Percentiles rank a stretch among this genome's conserved stretches.
Conservation (phyloP, 2,113 vertebrate species). For the Mus musculus region GRCm39 chr3:25843501-25844000, state of each 20-base stretch:
- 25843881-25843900: neutral
- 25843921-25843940: neutral
- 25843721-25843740: neutral
- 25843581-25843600: neutral
- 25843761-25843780: neutral
- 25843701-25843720: neutral
- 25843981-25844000: neutral
- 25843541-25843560: neutral
- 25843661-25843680: neutral
- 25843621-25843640: neutral
- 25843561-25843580: neutral
- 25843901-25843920: neutral
- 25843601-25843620: neutral
- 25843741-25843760: neutral
- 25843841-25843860: neutral
- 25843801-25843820: neutral
- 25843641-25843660: neutral
- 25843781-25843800: neutral
- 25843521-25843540: too few relatives aligned
- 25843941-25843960: neutral
- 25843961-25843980: neutral
- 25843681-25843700: neutral
- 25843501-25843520: neutral
- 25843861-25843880: neutral
- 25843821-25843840: neutral